A percentile compares a stretch with the other conserved stretches of the same genome.
Conservation (phyloP, 1,140 invertebrate genomes). For the Linepithema humile region DNA sequence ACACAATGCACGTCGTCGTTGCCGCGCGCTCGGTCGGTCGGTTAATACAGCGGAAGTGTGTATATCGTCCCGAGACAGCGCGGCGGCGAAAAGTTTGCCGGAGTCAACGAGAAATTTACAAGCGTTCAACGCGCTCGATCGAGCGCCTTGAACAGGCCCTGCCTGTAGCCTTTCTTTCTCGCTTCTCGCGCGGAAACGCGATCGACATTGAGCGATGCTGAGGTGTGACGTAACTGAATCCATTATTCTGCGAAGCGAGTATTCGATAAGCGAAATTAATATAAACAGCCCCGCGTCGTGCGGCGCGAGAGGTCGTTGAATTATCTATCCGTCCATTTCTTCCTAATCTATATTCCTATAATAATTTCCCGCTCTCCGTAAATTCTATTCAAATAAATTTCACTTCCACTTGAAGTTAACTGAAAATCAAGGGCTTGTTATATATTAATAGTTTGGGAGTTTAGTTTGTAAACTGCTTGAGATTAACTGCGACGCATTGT, state of each 20-base stretch:
- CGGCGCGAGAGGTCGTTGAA: neutral
- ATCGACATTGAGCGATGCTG: conserved; percentile 42
- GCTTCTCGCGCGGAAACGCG: conserved; percentile 19
- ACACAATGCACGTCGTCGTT: conserved; percentile 23
- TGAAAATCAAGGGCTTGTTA: conserved; percentile 28
- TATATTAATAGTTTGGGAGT: conserved; percentile 41
- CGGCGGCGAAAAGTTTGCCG: conserved; percentile 40
- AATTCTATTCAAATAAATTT: conserved; percentile 17
- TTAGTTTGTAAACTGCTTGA: conserved; percentile 37
- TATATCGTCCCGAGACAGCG: neutral
- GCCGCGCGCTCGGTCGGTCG: conserved; percentile 1
- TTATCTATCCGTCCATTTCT: neutral
- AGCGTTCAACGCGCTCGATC: conserved; percentile 35
- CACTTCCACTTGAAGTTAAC: conserved; percentile 16
- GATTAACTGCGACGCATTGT: conserved; percentile 35
- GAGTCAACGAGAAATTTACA: conserved; percentile 54
- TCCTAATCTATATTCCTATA: neutral
- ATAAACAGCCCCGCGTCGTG: conserved; percentile 8
- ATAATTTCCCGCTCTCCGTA: neutral
- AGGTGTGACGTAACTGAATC: conserved; percentile 26
- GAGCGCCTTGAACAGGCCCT: conserved; percentile 8
- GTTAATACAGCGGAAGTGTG: conserved; percentile 35
- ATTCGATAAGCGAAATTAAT: conserved; percentile 33
- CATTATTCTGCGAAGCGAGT: conserved; percentile 17
- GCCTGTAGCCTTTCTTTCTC: conserved; percentile 31